phyloP scores from a whole-genome alignment of 2,888 invertebrate genomes.

The Drosophila kanekoi region DNA sequence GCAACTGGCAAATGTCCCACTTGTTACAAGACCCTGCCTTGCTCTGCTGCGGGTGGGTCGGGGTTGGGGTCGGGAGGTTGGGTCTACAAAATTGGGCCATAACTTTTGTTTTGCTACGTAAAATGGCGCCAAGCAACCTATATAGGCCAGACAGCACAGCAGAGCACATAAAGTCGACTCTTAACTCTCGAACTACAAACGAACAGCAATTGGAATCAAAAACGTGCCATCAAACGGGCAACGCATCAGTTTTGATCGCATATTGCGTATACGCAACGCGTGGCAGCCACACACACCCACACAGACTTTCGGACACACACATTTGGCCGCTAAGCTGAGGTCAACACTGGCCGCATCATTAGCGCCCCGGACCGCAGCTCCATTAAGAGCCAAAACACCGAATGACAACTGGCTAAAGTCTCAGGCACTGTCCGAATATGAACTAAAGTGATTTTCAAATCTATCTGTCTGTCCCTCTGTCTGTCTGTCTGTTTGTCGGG shows the following conservation, averaged over 20 bases:
- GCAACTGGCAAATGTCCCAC: conserved; percentile 79
- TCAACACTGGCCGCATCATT: conserved; percentile 67
- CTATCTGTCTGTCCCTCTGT: conserved; percentile 37
- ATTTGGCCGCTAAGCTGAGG: not conserved
- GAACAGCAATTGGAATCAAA: conserved; percentile 69
- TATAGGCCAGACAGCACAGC: conserved; percentile 71
- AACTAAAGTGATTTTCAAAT: conserved; percentile 81
- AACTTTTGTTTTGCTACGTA: conserved; percentile 79
- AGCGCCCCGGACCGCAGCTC: conserved; percentile 69
- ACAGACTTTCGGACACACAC: not conserved
- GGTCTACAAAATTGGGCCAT: conserved; percentile 74
- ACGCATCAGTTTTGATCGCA: conserved; percentile 19
- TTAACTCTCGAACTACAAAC: conserved; percentile 45
- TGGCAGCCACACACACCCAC: not conserved
- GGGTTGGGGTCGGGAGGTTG: conserved; percentile 32
- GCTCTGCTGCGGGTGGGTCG: conserved; percentile 8
- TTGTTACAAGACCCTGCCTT: conserved; percentile 68
- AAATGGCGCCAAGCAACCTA: conserved; percentile 80
- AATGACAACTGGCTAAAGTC: conserved; percentile 78
- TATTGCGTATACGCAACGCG: conserved; percentile 33
- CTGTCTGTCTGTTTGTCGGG: conserved; percentile 23
- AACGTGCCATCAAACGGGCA: conserved; percentile 63
- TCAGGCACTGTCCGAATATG: conserved; percentile 66
- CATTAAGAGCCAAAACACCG: conserved; percentile 58
- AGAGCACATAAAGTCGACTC: conserved; percentile 47